phyloP scores from a whole-genome alignment of 2,888 invertebrate species.

The Conchocele bisecta region DNA sequence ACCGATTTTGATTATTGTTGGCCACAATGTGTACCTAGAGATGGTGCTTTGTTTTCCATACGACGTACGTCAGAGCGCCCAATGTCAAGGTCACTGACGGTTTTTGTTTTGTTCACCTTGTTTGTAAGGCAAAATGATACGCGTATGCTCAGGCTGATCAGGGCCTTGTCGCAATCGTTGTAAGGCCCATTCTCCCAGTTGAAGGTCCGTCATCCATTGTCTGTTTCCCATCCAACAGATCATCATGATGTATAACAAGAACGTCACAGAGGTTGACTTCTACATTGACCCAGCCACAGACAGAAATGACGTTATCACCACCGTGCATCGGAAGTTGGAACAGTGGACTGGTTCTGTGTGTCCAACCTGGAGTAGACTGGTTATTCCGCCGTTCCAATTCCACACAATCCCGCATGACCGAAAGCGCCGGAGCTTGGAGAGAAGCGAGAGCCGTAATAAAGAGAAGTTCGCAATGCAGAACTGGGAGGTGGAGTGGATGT shows the following conservation, averaged over 20 bases:
- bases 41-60: too few relatives aligned
- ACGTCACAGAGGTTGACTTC: conserved; percentile 51
- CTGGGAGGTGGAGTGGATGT: conserved; percentile 70
- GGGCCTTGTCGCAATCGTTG: too few relatives aligned
- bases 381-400: conserved; percentile 55
- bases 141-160: too few relatives aligned
- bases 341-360: conserved; percentile 61
- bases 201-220: too few relatives aligned
- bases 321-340: conserved; percentile 60
- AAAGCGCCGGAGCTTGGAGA: conserved; percentile 56
- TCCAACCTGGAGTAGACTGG: conserved; percentile 58
- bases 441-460: conserved; percentile 58
- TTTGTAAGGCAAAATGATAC: too few relatives aligned
- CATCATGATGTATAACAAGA: conserved; percentile 64
- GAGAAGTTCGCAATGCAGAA: conserved; percentile 51
- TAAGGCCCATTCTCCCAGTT: too few relatives aligned
- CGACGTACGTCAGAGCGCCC: too few relatives aligned
- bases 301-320: conserved; percentile 45
- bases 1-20: too few relatives aligned
- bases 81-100: too few relatives aligned
- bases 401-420: conserved; percentile 43
- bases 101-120: too few relatives aligned
- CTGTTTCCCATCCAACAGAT: too few relatives aligned
- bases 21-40: too few relatives aligned
- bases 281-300: conserved; percentile 47